A percentile compares a stretch with the other conserved stretches of the same genome.
phyloP scores from a whole-genome alignment of 35 echinoderm and acorn worm genomes.

The Lytechinus pictus region DNA sequence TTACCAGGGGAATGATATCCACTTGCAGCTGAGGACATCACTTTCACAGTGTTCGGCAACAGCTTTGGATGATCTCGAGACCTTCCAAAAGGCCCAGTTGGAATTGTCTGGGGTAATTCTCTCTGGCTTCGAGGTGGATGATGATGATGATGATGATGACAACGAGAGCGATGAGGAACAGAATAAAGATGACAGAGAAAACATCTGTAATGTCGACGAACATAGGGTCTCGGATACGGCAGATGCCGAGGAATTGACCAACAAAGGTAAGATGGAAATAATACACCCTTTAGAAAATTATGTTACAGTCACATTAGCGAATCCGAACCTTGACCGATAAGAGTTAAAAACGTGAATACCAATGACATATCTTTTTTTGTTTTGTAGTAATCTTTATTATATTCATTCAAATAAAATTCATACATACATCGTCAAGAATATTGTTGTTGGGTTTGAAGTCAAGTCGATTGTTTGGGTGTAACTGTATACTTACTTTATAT shows the following conservation, averaged over 20 bases:
- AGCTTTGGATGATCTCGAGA: background rate
- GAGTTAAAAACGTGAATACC: too few relatives aligned
- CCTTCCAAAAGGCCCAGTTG: background rate
- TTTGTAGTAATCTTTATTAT: too few relatives aligned
- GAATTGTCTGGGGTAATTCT: background rate
- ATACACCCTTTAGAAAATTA: too few relatives aligned
- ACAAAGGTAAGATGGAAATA: background rate
- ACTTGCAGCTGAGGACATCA: background rate
- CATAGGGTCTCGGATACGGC: background rate
- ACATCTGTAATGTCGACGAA: background rate
- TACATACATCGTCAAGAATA: too few relatives aligned
- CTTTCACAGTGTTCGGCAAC: background rate
- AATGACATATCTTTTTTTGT: too few relatives aligned
- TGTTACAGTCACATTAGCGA: too few relatives aligned
- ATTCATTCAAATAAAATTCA: too few relatives aligned
- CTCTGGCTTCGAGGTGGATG: background rate
- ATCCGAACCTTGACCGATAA: too few relatives aligned
- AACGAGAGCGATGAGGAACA: background rate
- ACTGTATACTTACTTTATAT: too few relatives aligned
- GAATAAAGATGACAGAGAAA: background rate
- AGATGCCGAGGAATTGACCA: background rate
- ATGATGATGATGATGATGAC: background rate
- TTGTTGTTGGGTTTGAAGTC: too few relatives aligned
- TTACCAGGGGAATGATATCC: background rate
- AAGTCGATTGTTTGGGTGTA: too few relatives aligned